These are phyloP conservation scores for Ichneumon xanthorius DNA, from an alignment of 2,888 invertebrate genomes.

Conservation along the genomic window DNA sequence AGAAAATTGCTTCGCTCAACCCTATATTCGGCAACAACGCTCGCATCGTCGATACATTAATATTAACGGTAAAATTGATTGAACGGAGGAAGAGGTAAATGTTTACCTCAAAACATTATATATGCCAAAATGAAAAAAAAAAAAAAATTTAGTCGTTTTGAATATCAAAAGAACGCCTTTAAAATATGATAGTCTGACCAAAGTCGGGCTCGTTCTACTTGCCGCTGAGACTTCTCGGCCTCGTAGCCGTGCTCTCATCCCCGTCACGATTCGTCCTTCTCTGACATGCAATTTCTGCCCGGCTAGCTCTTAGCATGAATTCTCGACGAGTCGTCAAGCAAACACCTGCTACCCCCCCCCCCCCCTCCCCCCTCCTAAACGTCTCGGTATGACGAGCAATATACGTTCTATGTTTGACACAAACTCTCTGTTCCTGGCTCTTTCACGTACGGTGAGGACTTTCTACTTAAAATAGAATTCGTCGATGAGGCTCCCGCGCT, in stretches of 20 bases:
- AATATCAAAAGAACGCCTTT: not conserved
- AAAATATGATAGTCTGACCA: conserved; percentile 17
- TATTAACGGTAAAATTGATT: not conserved
- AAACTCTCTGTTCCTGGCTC: conserved; percentile 25
- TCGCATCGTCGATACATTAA: too few relatives aligned
- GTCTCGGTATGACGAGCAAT: conserved; percentile 29
- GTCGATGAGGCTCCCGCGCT: conserved; percentile 23
- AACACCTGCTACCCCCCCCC: conserved; percentile 43
- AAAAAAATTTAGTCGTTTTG: not conserved
- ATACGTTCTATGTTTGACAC: conserved; percentile 23
- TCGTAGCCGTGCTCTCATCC: conserved; percentile 11
- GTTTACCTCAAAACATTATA: not conserved
- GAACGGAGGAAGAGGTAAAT: not conserved
- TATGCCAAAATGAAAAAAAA: not conserved
- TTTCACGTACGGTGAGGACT: conserved; percentile 18
- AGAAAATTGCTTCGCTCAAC: too few relatives aligned
- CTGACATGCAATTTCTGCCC: conserved; percentile 59
- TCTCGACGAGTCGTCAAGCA: conserved; percentile 46
- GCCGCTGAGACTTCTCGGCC: not conserved
- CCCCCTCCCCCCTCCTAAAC: conserved; percentile 3
- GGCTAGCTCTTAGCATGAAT: conserved; percentile 35
- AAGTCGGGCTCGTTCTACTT: conserved; percentile 41
- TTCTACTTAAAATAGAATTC: conserved; percentile 44
- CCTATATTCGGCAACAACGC: too few relatives aligned
- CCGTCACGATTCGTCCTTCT: conserved; percentile 50